Base-by-base conservation (phyloP, 2,113 vertebrate genomes). In the Myiagra hebetior region DNA sequence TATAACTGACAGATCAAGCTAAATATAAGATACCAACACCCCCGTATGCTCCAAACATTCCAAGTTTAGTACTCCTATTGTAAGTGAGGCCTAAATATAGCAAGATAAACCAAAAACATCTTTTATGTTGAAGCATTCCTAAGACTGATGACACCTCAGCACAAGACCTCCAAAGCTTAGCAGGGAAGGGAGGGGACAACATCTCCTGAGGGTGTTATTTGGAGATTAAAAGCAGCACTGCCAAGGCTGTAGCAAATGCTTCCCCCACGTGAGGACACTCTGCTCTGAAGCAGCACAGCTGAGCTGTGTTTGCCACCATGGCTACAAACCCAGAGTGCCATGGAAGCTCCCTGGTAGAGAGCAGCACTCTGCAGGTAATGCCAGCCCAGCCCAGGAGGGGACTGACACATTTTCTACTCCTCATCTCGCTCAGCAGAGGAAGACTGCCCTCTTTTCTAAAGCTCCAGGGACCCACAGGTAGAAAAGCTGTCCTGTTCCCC, bases 11-110 rank as follows among this genome's bases (percentile, higher is more conserved):
- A 97, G 93, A 97, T 96, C 70, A 93, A 96, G 91, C 94, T 95
- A 97, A 97, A 97, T 97, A 96, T 95, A 96, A 95, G 86, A 93
- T 88, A 95, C 60, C 97, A 96, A 96, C 95, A 91, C 93, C 85
- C 93, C 89, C 95, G 35, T 76, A 87, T 52, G 91, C 93, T 97
- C 94, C 80, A 96, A 93, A 65, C 93, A 68, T 84, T 95, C 97
- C 90, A 75, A 67, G 93, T 98, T 97, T 97, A 97, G 97, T 76
- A 85, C n/a, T 96, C n/a, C 67, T 77, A 39, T 96, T 95, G 93
- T 96, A 96, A 74, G 75, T 49, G 39, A 79, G 69, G 74, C 80
- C 95, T 96, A 97, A 97, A 98, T 95, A 97, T 87, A 97, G 95
- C 55, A 76, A 89, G 63, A 60, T 53, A 63, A 97, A 97, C 93